A percentile compares a stretch with the other conserved stretches of the same genome.
These are phyloP conservation scores for Drosophila teissieri DNA, from an alignment of 1,140 invertebrate genomes.

Conservation along the genomic window DNA sequence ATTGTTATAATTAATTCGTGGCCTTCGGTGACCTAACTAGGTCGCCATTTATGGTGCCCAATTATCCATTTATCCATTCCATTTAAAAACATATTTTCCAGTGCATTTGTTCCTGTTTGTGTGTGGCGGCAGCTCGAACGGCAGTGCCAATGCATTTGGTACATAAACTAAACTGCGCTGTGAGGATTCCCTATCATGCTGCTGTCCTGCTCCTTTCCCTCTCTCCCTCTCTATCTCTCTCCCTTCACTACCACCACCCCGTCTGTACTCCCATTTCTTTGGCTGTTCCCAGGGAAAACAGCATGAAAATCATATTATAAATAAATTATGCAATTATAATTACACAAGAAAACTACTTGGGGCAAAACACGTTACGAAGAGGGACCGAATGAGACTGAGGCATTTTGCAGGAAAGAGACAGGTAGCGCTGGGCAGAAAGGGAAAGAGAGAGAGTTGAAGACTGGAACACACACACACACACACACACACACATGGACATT, in stretches of 20 bases:
- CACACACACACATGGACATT: conserved; percentile 33
- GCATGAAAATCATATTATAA: conserved; percentile 83
- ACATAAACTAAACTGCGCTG: conserved; percentile 61
- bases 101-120: not conserved
- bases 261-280: conserved; percentile 1
- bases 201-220: not conserved
- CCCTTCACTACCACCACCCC: no score
- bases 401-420: not conserved
- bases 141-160: conserved; percentile 64
- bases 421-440: conserved; percentile 1
- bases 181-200: conserved; percentile 26
- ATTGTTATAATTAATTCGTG: no score
- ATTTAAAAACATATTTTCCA: not conserved
- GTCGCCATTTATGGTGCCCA: no score
- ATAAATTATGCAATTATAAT: conserved; percentile 83
- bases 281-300: conserved; percentile 57
- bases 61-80: no score
- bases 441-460: not conserved
- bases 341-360: conserved; percentile 83
- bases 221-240: not conserved
- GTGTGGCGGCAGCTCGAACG: conserved; percentile 8
- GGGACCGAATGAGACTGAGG: not conserved
- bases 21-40: no score
- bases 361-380: conserved; percentile 67
- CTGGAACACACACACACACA: not conserved